Evolutionary conservation across 2,888 invertebrate genomes (phyloP).

Genomic region (Zaprionus bogoriensis): DNA sequence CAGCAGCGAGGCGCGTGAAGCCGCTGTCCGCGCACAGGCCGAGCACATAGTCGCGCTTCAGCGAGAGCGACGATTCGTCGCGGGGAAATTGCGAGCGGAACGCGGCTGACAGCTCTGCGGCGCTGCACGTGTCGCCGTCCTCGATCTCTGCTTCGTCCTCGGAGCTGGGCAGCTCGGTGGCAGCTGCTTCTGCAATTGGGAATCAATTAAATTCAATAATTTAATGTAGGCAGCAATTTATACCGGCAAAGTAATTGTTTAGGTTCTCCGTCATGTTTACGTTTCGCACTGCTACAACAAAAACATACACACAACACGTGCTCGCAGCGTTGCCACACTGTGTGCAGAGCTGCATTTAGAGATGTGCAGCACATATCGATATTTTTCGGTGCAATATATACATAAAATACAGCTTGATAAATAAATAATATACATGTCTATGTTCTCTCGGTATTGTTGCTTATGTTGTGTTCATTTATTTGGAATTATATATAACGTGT

Average conservation of each 20-base stretch:
- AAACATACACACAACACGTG: constrained; percentile 19
- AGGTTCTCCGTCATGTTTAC: constrained; percentile 47
- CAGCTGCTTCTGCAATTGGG: constrained; percentile 44
- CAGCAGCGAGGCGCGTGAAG: constrained; percentile 83
- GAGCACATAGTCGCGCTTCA: constrained; percentile 86
- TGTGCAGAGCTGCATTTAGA: background rate
- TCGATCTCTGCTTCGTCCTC: constrained; percentile 71
- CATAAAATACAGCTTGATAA: too few species aligned
- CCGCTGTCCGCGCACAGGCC: constrained; percentile 84
- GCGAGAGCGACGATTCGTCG: constrained; percentile 84
- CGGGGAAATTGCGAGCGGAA: constrained; percentile 75
- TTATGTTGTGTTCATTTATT: too few species aligned
- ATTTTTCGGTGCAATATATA: too few species aligned
- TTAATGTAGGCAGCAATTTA: background rate
- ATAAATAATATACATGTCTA: too few species aligned
- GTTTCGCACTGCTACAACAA: constrained; percentile 7
- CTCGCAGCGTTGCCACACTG: background rate
- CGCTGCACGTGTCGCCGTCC: constrained; percentile 77
- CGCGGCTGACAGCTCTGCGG: constrained; percentile 62
- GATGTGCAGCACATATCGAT: too few species aligned
- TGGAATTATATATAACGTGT: too few species aligned
- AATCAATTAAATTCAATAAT: background rate
- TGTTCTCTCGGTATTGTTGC: too few species aligned
- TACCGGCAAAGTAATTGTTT: constrained; percentile 44
- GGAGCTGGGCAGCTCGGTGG: constrained; percentile 38